Percentiles rank a stretch among this genome's conserved stretches.
Evolutionary conservation across 2,888 invertebrate genomes (phyloP).

Genomic region (Euclidia mi): DNA sequence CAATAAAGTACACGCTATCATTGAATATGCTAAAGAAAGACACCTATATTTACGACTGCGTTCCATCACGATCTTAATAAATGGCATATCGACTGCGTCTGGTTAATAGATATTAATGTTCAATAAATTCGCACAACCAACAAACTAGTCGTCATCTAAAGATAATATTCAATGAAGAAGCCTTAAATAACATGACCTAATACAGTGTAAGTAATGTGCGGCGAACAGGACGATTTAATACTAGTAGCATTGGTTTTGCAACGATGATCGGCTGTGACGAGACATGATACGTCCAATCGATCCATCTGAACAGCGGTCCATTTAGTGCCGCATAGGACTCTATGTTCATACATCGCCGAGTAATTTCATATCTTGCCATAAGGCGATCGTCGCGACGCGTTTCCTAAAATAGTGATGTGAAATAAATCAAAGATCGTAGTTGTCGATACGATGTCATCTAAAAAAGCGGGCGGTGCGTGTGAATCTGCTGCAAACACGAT

Average conservation of each 20-base stretch:
- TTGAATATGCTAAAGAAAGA: conserved; percentile 54
- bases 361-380: conserved; percentile 86
- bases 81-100: conserved; percentile 49
- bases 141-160: conserved; percentile 57
- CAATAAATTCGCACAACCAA: conserved; percentile 57
- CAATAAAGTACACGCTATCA: conserved; percentile 51
- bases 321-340: conserved; percentile 69
- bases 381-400: conserved; percentile 78
- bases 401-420: conserved; percentile 89
- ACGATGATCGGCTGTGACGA: conserved; percentile 52
- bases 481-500: conserved; percentile 82
- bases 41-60: conserved; percentile 52
- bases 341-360: conserved; percentile 73
- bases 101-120: conserved; percentile 57
- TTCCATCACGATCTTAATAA: conserved; percentile 56
- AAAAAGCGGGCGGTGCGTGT: conserved; percentile 82
- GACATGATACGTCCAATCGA: conserved; percentile 65
- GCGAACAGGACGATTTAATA: conserved; percentile 58
- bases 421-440: conserved; percentile 85
- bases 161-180: conserved; percentile 70
- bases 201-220: conserved; percentile 64
- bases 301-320: conserved; percentile 66
- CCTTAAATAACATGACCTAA: conserved; percentile 65
- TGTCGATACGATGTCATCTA: conserved; percentile 76
- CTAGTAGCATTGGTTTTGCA: conserved; percentile 58